Evolutionary conservation across 2,113 vertebrate species (phyloP).

Genomic region (Psephotus haematonotus): DNA sequence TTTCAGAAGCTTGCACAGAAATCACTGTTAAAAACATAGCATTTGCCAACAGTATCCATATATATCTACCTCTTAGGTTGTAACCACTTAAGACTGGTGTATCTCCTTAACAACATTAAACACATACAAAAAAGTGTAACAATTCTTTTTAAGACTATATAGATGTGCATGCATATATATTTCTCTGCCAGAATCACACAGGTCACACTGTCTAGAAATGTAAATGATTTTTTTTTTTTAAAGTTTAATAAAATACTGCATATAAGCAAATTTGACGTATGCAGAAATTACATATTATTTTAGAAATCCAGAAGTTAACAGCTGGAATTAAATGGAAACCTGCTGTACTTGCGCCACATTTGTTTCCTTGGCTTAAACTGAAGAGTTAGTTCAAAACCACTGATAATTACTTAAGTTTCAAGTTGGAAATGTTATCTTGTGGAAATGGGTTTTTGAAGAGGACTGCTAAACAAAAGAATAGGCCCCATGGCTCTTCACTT

Average conservation of each 20-base stretch:
- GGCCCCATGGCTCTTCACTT: neutral
- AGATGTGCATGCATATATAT: neutral
- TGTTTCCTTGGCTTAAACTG: neutral
- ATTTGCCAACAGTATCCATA: neutral
- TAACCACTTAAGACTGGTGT: accelerated
- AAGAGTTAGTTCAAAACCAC: neutral
- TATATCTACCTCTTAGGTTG: accelerated
- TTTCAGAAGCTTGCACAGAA: neutral
- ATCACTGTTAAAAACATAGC: neutral
- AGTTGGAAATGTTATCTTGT: neutral
- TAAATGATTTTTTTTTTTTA: neutral
- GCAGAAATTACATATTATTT: neutral
- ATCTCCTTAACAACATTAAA: neutral
- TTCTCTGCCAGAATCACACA: neutral
- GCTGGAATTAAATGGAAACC: neutral
- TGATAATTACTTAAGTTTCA: neutral
- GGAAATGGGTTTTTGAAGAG: neutral
- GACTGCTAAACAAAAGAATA: neutral
- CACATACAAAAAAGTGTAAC: neutral
- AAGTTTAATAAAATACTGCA: neutral
- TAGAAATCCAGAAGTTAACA: neutral
- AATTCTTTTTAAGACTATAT: neutral
- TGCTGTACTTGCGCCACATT: neutral
- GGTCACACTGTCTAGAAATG: neutral
- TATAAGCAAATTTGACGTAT: neutral